Conservation (phyloP, 2,888 invertebrate species). For the Gastrophysa polygoni region DNA sequence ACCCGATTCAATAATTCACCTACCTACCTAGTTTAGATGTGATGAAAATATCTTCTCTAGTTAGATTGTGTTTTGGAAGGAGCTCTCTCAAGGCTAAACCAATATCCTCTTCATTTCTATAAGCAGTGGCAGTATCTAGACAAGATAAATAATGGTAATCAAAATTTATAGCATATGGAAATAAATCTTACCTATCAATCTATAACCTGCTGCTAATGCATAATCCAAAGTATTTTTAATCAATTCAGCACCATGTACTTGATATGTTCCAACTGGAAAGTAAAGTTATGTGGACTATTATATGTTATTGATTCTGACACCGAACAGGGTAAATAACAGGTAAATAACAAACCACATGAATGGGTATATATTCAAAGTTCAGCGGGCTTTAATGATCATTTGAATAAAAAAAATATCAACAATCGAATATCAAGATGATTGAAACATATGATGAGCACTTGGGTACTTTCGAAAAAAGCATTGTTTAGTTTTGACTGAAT, state of each 20-base stretch:
- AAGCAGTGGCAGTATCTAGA: slow-evolving; percentile 79
- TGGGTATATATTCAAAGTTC: no score
- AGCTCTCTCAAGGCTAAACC: slow-evolving; percentile 68
- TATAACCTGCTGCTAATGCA: slow-evolving; percentile 71
- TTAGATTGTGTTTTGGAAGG: slow-evolving; percentile 71
- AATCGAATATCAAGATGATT: no score
- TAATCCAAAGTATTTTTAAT: slow-evolving; percentile 65
- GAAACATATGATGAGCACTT: no score
- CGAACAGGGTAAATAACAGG: no score
- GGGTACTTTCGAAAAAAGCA: no score
- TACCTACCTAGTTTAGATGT: slow-evolving; percentile 81
- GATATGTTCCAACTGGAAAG: slow-evolving; percentile 69
- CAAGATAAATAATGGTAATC: slow-evolving; percentile 31
- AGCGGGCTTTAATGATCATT: no score
- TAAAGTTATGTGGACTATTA: slow-evolving; percentile 7
- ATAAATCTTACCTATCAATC: slow-evolving; percentile 73
- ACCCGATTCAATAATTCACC: no score
- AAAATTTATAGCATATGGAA: no score
- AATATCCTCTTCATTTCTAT: slow-evolving; percentile 75
- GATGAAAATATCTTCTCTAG: slow-evolving; percentile 76
- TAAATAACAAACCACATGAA: no score
- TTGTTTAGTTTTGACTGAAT: no score
- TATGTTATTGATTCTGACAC: no score
- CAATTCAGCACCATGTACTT: slow-evolving; percentile 61
- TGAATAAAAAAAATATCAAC: no score